Base-by-base conservation (phyloP, 2,888 invertebrate genomes). In the Oscheius onirici region DNA sequence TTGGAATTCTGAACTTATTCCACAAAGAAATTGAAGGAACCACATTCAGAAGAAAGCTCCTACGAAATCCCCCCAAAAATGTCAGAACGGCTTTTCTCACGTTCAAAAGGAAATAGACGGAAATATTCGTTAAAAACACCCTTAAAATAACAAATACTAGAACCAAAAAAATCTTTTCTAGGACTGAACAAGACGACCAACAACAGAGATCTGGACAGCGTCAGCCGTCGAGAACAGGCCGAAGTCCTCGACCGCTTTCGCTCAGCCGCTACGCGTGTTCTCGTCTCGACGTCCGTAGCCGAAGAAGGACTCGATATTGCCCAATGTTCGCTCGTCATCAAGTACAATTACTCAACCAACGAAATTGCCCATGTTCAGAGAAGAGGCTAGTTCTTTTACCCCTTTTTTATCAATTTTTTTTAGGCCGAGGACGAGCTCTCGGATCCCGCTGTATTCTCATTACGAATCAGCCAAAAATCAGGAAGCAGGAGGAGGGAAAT, bases 311-410 rank as follows among this genome's bases (percentile, higher is more conserved):
- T 83, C 49, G 83, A 83, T 55, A 69, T 83, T 44, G 72, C 76
- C 6, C 66, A 77, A 24, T 83, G 83, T 65, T 81, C 76, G 69
- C 52, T 83, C 15, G 82, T 83, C 17, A 73, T 83, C 61, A 83
- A 82, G 57, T 83, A 83, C 57, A 82, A 82, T 54, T 79, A 80
- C 46, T 77, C 76, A 1, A 76, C 81, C 0, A 81, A 80, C 60
- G 81, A 81, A 34, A 81, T 83, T 60, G 83, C 82, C 11, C 82
- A 82, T 55, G 77, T 83, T 3, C 83, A 83, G 69, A 55, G 83
- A 54, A 74, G 79, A 77, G 83, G 83, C 76, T 51, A 15, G 60
- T 40, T 63, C 15, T 58, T 17, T 28, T 13, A 28, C 24, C 13
- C 13, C 3, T 17, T 24, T 24, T 24, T 17, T 24, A 54, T 54